Conservation (phyloP, 2,888 invertebrate species). For the Tortricodes alternella region DNA sequence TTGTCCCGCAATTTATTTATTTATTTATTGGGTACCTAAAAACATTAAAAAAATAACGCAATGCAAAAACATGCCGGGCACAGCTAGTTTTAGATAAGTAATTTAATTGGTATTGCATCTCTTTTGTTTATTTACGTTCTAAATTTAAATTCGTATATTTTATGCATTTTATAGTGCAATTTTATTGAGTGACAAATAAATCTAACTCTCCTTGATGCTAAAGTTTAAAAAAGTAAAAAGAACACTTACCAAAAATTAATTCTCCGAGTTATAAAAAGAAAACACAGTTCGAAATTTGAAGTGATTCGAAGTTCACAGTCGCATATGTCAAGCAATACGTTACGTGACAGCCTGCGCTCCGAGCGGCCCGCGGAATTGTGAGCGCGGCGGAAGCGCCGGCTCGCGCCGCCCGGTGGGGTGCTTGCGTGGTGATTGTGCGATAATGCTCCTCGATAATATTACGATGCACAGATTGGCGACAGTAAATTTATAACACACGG, state of each 20-base stretch:
- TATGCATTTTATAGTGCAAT: too few relatives aligned
- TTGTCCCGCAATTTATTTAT: too few relatives aligned
- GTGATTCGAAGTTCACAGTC: constrained; percentile 29
- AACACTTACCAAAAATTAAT: constrained; percentile 19
- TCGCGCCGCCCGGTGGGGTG: constrained; percentile 35
- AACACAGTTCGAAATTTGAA: background rate
- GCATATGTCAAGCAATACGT: constrained; percentile 26
- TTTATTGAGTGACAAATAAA: too few relatives aligned
- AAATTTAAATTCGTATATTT: too few relatives aligned
- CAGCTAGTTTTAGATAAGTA: too few relatives aligned
- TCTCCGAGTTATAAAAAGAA: background rate
- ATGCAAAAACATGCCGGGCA: too few relatives aligned
- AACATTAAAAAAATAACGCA: too few relatives aligned
- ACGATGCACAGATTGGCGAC: constrained; percentile 39
- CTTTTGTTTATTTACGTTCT: too few relatives aligned
- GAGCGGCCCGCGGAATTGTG: constrained; percentile 37
- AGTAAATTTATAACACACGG: background rate
- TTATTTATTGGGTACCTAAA: too few relatives aligned
- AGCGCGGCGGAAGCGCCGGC: constrained; percentile 29
- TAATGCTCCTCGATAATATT: constrained; percentile 25
- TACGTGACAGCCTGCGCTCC: constrained; percentile 31
- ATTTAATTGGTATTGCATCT: too few relatives aligned
- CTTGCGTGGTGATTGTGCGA: constrained; percentile 25
- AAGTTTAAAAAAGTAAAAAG: background rate
- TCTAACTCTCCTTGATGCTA: too few relatives aligned